phyloP scores from a whole-genome alignment of 2,888 invertebrate genomes.

The Euclidia mi region DNA sequence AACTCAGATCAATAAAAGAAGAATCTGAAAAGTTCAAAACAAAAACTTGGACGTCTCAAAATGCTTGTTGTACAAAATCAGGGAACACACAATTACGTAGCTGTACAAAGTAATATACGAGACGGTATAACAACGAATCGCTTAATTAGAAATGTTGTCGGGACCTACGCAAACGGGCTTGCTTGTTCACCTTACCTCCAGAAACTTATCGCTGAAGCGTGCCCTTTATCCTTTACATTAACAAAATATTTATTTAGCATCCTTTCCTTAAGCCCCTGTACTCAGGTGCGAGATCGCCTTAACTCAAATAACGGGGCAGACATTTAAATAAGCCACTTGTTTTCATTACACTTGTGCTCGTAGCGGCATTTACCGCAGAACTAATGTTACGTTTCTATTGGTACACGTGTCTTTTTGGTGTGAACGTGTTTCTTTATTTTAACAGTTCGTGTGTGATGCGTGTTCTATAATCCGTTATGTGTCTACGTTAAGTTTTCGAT shows the following conservation, averaged over 20 bases:
- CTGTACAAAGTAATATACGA: slow-evolving; percentile 52
- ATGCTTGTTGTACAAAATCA: slow-evolving; percentile 38
- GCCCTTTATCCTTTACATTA: slow-evolving; percentile 85
- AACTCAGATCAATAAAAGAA: no score
- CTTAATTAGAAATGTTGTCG: slow-evolving; percentile 81
- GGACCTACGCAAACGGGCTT: slow-evolving; percentile 76
- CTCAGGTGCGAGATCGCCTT: slow-evolving; percentile 84
- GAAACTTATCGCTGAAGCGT: slow-evolving; percentile 83
- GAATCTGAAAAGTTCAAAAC: not conserved
- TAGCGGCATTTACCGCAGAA: slow-evolving; percentile 47
- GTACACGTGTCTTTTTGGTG: slow-evolving; percentile 26
- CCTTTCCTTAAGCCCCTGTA: slow-evolving; percentile 84
- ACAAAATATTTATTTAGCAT: slow-evolving; percentile 88
- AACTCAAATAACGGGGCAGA: slow-evolving; percentile 84
- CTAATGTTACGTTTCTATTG: slow-evolving; percentile 40
- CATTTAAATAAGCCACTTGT: slow-evolving; percentile 84
- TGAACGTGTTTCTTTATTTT: not conserved
- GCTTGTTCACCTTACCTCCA: slow-evolving; percentile 75
- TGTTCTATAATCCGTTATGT: no score
- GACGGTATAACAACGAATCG: slow-evolving; percentile 65
- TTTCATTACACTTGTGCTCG: slow-evolving; percentile 75
- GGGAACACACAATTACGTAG: slow-evolving; percentile 44
- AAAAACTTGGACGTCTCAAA: slow-evolving; percentile 37
- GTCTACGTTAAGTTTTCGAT: no score
- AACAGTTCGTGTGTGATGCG: not conserved